A percentile compares a stretch with the other conserved stretches of the same genome.
These are phyloP conservation scores for Sebastes schlegelii DNA, from an alignment of 2,113 vertebrate genomes.

Conservation along the genomic window DNA sequence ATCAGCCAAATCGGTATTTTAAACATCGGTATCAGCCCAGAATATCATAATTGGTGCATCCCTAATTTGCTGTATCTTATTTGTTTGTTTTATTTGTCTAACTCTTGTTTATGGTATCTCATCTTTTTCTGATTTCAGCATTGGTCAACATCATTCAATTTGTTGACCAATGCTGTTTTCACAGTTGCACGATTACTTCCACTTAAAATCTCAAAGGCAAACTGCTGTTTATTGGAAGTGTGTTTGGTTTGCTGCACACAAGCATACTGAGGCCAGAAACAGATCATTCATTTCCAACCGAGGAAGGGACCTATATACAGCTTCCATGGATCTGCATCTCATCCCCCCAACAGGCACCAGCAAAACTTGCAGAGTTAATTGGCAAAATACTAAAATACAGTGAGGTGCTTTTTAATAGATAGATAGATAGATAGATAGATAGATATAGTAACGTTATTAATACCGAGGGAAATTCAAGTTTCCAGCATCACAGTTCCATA, in stretches of 20 bases:
- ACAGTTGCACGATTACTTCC: neutral
- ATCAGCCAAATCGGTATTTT: too few species aligned
- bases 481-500: too few species aligned
- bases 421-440: too few species aligned
- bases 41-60: too few species aligned
- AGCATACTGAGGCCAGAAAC: neutral
- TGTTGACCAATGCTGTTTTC: neutral
- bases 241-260: neutral
- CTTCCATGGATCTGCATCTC: neutral
- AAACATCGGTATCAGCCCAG: too few species aligned
- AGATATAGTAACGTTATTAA: too few species aligned
- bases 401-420: neutral
- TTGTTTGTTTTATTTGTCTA: neutral
- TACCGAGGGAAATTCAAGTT: too few species aligned
- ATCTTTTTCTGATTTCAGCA: too few species aligned
- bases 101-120: neutral
- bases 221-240: neutral
- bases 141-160: too few species aligned
- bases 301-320: neutral
- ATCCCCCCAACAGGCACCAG: neutral
- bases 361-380: neutral
- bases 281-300: neutral
- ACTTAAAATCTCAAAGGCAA: neutral
- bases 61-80: too few species aligned
- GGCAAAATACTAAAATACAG: neutral